A percentile compares a stretch with the other conserved stretches of the same genome.
Conservation (phyloP, 92 coral and sea anemone species). For the Porites rus region DNA sequence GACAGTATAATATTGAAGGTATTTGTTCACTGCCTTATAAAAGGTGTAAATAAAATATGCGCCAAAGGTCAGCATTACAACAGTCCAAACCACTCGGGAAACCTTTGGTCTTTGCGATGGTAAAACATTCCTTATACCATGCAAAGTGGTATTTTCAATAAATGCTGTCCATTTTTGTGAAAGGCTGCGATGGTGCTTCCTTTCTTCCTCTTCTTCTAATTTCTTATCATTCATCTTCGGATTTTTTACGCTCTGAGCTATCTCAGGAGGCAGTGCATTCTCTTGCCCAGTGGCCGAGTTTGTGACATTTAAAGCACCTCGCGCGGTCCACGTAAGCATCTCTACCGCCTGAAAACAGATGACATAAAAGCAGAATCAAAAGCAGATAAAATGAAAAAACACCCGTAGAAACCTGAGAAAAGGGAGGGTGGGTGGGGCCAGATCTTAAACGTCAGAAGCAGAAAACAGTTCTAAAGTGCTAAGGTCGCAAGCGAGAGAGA, state of each 20-base stretch:
- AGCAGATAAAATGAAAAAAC: too few relatives aligned
- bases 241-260: background rate
- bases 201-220: background rate
- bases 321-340: too few relatives aligned
- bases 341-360: too few relatives aligned
- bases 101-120: background rate
- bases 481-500: too few relatives aligned
- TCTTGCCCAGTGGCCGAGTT: too few relatives aligned
- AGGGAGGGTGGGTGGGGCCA: too few relatives aligned
- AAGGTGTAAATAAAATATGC: slow-evolving; percentile 3
- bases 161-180: slow-evolving; percentile 50
- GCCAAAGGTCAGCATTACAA: slow-evolving; percentile 32
- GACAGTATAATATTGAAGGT: slow-evolving; percentile 16
- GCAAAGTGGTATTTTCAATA: slow-evolving; percentile 60
- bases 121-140: slow-evolving; percentile 60
- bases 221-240: background rate
- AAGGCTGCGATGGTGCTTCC: background rate
- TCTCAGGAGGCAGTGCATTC: too few relatives aligned
- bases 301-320: too few relatives aligned
- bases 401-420: too few relatives aligned
- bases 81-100: slow-evolving; percentile 36
- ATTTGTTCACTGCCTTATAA: slow-evolving; percentile 22
- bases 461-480: too few relatives aligned
- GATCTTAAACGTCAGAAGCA: too few relatives aligned
- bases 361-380: too few relatives aligned